Evolutionary conservation across 2,797 vertebrate species (phyloP), one percentile per base, ranked within the genome.

Genomic region (Yasuhikotakia modesta): DNA sequence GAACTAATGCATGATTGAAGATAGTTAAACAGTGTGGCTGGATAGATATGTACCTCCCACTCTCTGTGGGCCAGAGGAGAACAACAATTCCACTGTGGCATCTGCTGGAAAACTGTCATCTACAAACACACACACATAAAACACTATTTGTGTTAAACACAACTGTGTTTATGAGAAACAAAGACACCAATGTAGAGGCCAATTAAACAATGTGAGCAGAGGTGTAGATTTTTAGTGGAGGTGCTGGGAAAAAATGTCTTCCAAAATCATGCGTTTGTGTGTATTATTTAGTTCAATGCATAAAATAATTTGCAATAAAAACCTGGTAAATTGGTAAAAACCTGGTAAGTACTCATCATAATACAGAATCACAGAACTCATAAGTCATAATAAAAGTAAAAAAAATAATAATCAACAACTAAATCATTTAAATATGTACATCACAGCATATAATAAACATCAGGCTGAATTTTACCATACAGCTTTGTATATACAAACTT

Each of bases 31-130:
- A 58, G 46, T 77, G 45, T 43, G 10, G 50, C 17, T 16, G 17
- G 27, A 70, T 64, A 53, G 52, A 83, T 79, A 65, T 66, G 82
- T 75, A 96, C 96, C 95, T 94, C 92, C 95, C 50, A 91, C 87
- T 87, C 94, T 95, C 82, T 96, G 95, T 0, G 93, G 93, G 53
- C 93, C 90, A 10, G 87, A 93, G 67, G 95, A 95, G 85, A 98
- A 97, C 81, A 95, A 82, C 80, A 97, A 95, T 85, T 97, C 94
- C 60, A 96, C 95, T 0, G 91, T 92, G 63, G 93, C 94, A 77
- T 96, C 95, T 65, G 93, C 91, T 71, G 96, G 95, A 82, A 96
- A 97, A 73, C 92, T 92, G 86, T 96, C 94, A 73, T 97, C 96
- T 98, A 82, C 58, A 86, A 67, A 86, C 0, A n/a, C 17, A 5